Conservation (phyloP, 2,797 vertebrate species). For the Champsocephalus gunnari region DNA sequence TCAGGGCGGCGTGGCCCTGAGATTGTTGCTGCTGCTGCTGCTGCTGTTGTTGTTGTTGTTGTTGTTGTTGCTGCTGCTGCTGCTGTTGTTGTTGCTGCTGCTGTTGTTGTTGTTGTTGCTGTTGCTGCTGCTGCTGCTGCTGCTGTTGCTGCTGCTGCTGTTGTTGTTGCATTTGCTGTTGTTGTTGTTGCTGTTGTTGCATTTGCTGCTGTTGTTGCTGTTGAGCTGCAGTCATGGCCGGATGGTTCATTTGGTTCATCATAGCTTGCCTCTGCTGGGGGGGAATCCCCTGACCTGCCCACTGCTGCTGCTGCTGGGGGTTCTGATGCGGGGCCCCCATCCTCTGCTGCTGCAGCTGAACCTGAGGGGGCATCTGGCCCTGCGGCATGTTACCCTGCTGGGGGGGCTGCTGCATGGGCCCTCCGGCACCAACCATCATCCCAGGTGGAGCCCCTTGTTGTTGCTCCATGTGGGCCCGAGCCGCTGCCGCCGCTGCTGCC, state of each 20-base stretch:
- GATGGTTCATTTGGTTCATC: constrained; percentile 83
- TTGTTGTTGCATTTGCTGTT: constrained; percentile 42
- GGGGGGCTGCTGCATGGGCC: constrained; percentile 88
- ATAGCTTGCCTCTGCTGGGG: constrained; percentile 83
- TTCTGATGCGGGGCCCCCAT: constrained; percentile 85
- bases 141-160: constrained; percentile 60
- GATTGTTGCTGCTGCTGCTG: constrained; percentile 83
- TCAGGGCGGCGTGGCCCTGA: constrained; percentile 71
- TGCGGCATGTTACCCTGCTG: constrained; percentile 86
- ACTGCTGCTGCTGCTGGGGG: constrained; percentile 90
- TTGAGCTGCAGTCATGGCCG: constrained; percentile 85
- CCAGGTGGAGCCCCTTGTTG: constrained; percentile 85
- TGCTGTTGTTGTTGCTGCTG: constrained; percentile 70
- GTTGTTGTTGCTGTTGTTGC: constrained; percentile 60
- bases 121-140: constrained; percentile 75
- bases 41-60: constrained; percentile 48
- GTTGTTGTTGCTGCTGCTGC: constrained; percentile 81
- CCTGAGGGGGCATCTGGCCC: constrained; percentile 89
- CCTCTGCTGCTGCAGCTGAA: constrained; percentile 90
- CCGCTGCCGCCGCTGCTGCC: constrained; percentile 76
- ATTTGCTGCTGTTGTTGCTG: constrained; percentile 53
- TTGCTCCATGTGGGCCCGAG: constrained; percentile 88
- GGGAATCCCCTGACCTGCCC: constrained; percentile 87
- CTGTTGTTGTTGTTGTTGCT: constrained; percentile 68
- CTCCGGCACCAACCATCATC: constrained; percentile 88